These are phyloP conservation scores for Myoxocephalus aenaeus DNA, from an alignment of 2,797 vertebrate species.

Conservation along the genomic window DNA sequence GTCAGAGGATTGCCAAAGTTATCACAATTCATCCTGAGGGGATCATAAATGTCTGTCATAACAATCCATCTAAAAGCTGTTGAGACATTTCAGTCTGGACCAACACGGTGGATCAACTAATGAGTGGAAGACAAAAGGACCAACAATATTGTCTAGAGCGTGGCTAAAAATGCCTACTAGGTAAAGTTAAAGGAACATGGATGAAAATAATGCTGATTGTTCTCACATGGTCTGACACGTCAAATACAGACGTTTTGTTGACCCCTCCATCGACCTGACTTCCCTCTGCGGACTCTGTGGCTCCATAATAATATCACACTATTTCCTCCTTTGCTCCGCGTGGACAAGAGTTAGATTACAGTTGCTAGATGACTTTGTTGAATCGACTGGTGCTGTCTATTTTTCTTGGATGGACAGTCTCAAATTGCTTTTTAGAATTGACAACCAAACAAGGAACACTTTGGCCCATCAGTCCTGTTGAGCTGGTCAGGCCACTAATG, in stretches of 20 bases:
- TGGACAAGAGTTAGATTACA: background rate
- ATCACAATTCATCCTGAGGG: too few species aligned
- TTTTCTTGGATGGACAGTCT: background rate
- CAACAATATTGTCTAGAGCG: background rate
- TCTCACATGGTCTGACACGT: background rate
- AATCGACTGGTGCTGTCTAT: background rate
- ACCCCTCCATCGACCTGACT: background rate
- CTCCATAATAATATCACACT: slow-evolving; percentile 9
- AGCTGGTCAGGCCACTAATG: slow-evolving; percentile 57
- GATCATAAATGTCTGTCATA: too few species aligned
- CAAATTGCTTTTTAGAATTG: background rate
- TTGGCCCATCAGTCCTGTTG: slow-evolving; percentile 28
- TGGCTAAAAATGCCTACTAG: background rate
- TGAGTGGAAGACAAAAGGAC: too few species aligned
- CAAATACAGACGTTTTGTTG: slow-evolving; percentile 15
- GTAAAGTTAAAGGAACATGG: slow-evolving; percentile 7
- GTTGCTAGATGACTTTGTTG: background rate
- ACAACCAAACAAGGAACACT: slow-evolving; percentile 39
- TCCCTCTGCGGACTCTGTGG: slow-evolving; percentile 2
- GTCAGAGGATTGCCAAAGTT: too few species aligned
- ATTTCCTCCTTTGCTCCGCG: slow-evolving; percentile 2
- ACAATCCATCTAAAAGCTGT: too few species aligned
- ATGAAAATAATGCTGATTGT: slow-evolving; percentile 14
- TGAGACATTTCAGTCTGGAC: too few species aligned
- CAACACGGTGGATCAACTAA: too few species aligned